phyloP scores from a whole-genome alignment of 2,888 invertebrate genomes.

The Ferrisia virgata region DNA sequence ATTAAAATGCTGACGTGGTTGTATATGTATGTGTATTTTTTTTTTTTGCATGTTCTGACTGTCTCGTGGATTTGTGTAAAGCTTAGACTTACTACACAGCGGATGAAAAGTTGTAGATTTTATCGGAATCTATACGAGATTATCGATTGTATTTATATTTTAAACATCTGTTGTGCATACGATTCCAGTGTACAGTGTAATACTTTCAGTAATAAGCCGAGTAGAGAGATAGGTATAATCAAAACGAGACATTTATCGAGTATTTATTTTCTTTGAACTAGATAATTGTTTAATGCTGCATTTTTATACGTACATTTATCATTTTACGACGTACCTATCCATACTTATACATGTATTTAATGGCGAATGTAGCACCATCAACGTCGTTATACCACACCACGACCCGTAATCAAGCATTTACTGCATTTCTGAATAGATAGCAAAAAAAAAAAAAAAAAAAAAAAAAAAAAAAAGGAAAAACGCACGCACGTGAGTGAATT shows the following conservation, averaged over 20 bases:
- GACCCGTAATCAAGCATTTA: too few relatives aligned
- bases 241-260: background rate
- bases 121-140: background rate
- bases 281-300: background rate
- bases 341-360: too few relatives aligned
- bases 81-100: too few relatives aligned
- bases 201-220: background rate
- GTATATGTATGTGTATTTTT: too few relatives aligned
- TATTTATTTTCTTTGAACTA: background rate
- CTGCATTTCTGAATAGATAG: too few relatives aligned
- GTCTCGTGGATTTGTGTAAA: background rate
- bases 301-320: too few relatives aligned
- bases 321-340: background rate
- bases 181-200: background rate
- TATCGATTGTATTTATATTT: background rate
- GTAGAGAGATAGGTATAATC: background rate
- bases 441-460: too few relatives aligned
- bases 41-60: background rate
- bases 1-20: background rate
- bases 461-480: too few relatives aligned
- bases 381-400: too few relatives aligned
- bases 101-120: background rate
- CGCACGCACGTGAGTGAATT: too few relatives aligned
- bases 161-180: background rate
- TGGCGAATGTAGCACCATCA: background rate